Percentiles rank a stretch among this genome's conserved stretches.
Conservation (phyloP, 2,113 vertebrate species). For the Syngnathus typhle region DNA sequence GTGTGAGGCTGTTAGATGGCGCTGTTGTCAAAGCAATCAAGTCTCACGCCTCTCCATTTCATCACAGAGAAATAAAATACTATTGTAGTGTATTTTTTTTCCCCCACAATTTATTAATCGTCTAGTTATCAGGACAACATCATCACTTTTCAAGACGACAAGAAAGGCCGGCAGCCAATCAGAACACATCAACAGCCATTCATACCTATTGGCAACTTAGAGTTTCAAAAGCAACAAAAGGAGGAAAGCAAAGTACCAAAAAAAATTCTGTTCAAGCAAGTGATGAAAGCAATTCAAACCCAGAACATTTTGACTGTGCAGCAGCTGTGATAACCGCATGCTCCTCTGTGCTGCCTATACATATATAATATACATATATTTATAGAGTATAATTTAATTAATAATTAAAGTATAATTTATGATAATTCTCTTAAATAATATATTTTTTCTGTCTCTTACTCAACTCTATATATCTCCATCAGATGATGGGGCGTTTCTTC, state of each 20-base stretch:
- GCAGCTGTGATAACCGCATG: neutral
- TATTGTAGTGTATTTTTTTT: neutral
- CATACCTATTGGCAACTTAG: neutral
- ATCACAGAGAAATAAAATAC: neutral
- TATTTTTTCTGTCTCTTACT: neutral
- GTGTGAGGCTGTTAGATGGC: constrained; percentile 48
- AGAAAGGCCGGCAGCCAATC: no score
- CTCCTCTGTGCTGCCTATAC: no score
- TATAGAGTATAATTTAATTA: no score
- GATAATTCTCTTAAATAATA: neutral
- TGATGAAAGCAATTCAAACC: neutral
- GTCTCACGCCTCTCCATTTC: neutral
- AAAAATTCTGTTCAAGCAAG: neutral
- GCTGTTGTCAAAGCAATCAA: constrained; percentile 31
- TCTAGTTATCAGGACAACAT: neutral
- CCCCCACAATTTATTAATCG: neutral
- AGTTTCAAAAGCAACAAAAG: neutral
- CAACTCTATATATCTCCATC: constrained; percentile 5
- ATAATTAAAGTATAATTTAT: no score
- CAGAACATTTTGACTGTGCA: neutral
- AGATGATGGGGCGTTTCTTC: constrained; percentile 86
- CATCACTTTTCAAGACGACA: no score
- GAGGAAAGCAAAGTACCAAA: neutral
- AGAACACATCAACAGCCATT: neutral
- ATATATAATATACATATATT: no score